Conservation (phyloP, 2,797 vertebrate genomes). For the Mus caroli region DNA sequence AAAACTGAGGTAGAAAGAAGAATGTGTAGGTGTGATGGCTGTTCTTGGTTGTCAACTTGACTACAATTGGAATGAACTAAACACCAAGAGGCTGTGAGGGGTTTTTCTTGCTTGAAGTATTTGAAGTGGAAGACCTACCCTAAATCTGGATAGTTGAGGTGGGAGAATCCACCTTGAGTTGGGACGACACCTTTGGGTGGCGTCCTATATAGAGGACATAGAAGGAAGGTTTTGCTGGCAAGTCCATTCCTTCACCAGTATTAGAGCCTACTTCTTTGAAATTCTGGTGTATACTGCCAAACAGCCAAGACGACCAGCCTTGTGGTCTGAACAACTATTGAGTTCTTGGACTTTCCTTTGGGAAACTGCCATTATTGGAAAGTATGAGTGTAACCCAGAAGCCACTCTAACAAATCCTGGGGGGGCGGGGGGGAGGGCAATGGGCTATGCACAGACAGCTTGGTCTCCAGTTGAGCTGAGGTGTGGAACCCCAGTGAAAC, state of each 20-base stretch:
- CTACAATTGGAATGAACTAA: not conserved
- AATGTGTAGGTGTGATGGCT: not conserved
- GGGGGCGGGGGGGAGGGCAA: too few species aligned
- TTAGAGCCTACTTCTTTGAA: not conserved
- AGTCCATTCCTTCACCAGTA: too few species aligned
- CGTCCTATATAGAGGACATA: not conserved
- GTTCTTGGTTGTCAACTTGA: not conserved
- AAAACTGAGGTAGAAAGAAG: not conserved
- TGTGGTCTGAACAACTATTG: not conserved
- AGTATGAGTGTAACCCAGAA: not conserved
- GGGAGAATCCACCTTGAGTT: not conserved
- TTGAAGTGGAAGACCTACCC: not conserved
- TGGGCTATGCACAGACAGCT: too few species aligned
- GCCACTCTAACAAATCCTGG: not conserved
- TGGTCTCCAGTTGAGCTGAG: too few species aligned
- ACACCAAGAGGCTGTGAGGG: not conserved
- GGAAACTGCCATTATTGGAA: not conserved
- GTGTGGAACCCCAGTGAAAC: too few species aligned
- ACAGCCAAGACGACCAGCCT: not conserved
- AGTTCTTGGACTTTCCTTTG: not conserved
- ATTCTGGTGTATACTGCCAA: not conserved
- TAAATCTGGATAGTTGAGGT: not conserved
- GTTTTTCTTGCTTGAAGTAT: not conserved
- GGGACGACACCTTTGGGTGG: not conserved
- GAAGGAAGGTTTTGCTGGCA: too few species aligned